Evolutionary conservation across 2,888 invertebrate species (phyloP), one percentile per base, ranked within the genome.

Genomic region (Acrobasis consociella): DNA sequence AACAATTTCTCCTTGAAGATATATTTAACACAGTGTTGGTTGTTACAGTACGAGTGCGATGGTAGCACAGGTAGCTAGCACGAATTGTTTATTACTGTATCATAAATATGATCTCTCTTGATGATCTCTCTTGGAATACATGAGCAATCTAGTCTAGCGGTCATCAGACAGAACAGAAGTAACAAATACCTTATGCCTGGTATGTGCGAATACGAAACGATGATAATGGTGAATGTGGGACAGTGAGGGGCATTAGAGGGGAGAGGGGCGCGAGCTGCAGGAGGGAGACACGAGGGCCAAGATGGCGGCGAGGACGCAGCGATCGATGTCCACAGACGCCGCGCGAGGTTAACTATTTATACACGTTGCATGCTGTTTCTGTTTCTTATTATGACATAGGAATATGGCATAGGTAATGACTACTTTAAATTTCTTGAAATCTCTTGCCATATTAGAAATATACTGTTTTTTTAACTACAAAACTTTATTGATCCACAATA

Each of bases 301-400:
- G 91, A 91, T 91, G 91, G 91, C 91, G 89, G 86, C 88, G 89
- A 86, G 89, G 90, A 90, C 91, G 89, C 88, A 85, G 81, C 91
- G 91, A 91, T 91, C 91, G 91, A 91, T 91, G 91, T 86, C 85
- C 88, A 86, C 85, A 91, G 91, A 90, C 91, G 88, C 84, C 81
- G 85, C 81, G 84, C 86, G 87, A 87, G 84, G 85, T 83, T 85
- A 76, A 86, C 87, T 91, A 89, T 91, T 89, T 89, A 89, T 90
- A 91, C 80, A 82, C 83, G 77, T 80, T 85, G 85, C 87, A 87
- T 85, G 82, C 85, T 82, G 84, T 85, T 84, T 85, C 78, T 60
- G 50, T 60, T 52, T 56, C 56, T 42, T 56, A 56, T 42, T 60
- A 60, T 60, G 51, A 67, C 72, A 58, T 66, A 63, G 60, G 58